These are phyloP conservation scores for Catotricha subobsoleta DNA, from an alignment of 2,888 invertebrate genomes.

Conservation along the genomic window DNA sequence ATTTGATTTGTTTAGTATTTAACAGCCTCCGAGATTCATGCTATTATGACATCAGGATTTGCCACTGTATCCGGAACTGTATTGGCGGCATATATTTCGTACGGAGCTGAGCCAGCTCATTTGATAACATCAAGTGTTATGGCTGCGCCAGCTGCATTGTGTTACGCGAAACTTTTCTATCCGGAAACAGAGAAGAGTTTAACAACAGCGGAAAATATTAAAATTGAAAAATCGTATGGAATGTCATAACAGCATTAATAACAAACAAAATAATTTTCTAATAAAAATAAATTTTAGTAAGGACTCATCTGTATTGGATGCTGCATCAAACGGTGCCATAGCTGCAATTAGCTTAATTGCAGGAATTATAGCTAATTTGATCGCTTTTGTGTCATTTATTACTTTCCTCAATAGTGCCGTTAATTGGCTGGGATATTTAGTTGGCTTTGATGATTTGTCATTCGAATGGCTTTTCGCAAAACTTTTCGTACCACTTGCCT, in stretches of 20 bases:
- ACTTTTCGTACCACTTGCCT: conserved; percentile 78
- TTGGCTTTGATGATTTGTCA: conserved; percentile 44
- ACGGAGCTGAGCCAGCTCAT: conserved; percentile 75
- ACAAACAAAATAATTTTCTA: not conserved
- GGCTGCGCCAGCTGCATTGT: conserved; percentile 88
- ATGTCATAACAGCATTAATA: not conserved
- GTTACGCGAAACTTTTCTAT: conserved; percentile 74
- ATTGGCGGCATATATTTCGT: conserved; percentile 78
- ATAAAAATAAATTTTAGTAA: conserved; percentile 33
- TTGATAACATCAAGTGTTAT: conserved; percentile 86
- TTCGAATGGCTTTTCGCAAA: conserved; percentile 69
- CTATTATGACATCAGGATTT: conserved; percentile 87
- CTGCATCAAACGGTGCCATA: conserved; percentile 76
- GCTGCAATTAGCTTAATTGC: conserved; percentile 63
- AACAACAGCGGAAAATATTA: conserved; percentile 58
- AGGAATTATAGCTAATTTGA: conserved; percentile 77
- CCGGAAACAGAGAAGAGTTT: conserved; percentile 75
- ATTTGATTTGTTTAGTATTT: too few relatives aligned
- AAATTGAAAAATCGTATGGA: conserved; percentile 47
- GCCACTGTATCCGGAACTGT: conserved; percentile 90
- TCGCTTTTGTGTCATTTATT: conserved; percentile 79
- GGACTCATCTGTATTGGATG: conserved; percentile 73
- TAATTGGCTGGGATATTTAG: conserved; percentile 60
- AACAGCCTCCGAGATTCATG: conserved; percentile 82
- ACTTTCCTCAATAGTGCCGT: conserved; percentile 68